Conservation (phyloP, 2,797 vertebrate genomes). For the Thamnophis elegans region DNA sequence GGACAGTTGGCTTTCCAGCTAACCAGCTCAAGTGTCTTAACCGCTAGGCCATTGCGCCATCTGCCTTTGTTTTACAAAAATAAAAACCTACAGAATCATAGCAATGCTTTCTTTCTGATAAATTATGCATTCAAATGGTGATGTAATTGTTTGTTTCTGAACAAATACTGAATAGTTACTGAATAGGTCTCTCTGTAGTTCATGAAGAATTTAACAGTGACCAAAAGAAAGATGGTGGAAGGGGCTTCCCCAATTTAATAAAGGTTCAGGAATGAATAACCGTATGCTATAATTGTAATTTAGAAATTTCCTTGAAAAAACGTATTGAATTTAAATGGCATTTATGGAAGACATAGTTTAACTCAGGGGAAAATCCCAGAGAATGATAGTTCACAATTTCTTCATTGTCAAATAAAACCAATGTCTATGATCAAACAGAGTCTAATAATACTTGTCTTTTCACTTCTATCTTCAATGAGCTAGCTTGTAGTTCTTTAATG, state of each 20-base stretch:
- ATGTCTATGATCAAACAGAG: background rate
- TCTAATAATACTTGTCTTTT: background rate
- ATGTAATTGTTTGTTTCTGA: background rate
- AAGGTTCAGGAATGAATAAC: background rate
- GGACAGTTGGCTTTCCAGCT: too few relatives aligned
- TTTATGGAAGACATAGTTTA: background rate
- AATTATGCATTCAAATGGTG: background rate
- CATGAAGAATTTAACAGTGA: background rate
- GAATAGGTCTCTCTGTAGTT: background rate
- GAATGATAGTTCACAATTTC: background rate
- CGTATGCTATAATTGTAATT: background rate
- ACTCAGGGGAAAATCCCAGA: too few relatives aligned
- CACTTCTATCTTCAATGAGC: background rate
- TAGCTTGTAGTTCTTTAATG: background rate
- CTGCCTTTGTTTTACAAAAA: background rate
- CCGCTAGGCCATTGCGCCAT: rapidly evolving
- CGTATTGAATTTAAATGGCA: background rate
- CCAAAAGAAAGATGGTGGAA: background rate
- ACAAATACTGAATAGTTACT: background rate
- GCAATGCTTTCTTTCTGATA: background rate
- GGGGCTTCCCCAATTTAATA: background rate
- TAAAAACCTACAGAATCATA: background rate
- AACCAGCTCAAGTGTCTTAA: too few relatives aligned
- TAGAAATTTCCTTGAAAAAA: background rate
- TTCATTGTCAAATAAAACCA: background rate